Base-by-base conservation (phyloP, 2,113 vertebrate species). In the Himantopus leucocephalus region DNA sequence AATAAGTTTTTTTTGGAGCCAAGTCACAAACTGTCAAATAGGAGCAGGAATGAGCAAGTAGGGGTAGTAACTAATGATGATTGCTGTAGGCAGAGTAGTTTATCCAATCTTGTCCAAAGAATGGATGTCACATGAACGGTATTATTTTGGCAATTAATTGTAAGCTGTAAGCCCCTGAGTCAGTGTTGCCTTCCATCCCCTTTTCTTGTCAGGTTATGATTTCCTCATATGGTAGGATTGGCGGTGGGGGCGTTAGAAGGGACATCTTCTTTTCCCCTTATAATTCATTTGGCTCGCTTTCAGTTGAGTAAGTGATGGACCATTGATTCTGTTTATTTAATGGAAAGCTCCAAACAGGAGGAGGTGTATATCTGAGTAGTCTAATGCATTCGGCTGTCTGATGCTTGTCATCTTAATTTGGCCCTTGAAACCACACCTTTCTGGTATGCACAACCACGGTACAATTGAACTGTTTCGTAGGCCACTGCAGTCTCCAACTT, bases 401-500 rank as follows among this genome's bases (percentile, higher is more conserved):
- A 55, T 92, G 37, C 80, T 39, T 85, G 70, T 94, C 90, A 85
- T 72, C 48, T 62, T 64, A 72, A 5, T 22, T 87, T 91, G 93
- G 67, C 83, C 71, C 79, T 76, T 47, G 43, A 34, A 85, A 37
- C 79, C 71, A 82, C 88, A 92, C 90, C 87, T 86, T 76, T 35
- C 37, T 95, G 80, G 15, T 92, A 59, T 76, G 35, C 2, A 2
- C 14, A 52, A 77, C 93, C 80, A 29, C 87, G 45, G n/a, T 63
- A 10, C 34, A 32, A 47, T 88, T 87, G 81, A 81, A 58, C 60
- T 78, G 55, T 24, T 92, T 94, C 85, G 70, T 41, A 63, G 94
- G 92, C 84, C 93, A 79, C 58, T 92, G 85, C 86, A 81, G 67
- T 39, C 77, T 94, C 67, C 5, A 30, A 6, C 88, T 91, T 68